These are phyloP conservation scores for Arenaria interpres DNA, from an alignment of 2,113 vertebrate species.

Conservation along the genomic window DNA sequence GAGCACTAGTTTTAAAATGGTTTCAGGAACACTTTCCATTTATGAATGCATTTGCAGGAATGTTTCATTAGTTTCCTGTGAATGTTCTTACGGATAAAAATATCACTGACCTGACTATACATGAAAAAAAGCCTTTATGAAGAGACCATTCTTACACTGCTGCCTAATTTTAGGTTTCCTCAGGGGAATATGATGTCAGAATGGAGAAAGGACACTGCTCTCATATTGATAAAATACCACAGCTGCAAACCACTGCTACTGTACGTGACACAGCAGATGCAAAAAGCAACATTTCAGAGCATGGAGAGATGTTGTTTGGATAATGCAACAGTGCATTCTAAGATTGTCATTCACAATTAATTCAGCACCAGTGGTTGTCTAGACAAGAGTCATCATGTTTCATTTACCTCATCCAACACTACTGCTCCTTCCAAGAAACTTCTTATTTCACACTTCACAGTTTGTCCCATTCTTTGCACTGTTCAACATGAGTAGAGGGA, in stretches of 20 bases:
- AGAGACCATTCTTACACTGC: neutral
- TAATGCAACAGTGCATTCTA: neutral
- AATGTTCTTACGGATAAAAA: neutral
- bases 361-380: neutral
- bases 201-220: neutral
- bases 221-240: neutral
- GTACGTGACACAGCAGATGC: neutral
- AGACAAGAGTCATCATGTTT: constrained; percentile 29
- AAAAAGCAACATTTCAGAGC: neutral
- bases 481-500: neutral
- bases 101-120: neutral
- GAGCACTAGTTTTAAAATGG: neutral
- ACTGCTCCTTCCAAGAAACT: neutral
- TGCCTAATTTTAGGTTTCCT: neutral
- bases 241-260: neutral
- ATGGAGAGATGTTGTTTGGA: neutral
- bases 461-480: neutral
- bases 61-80: neutral
- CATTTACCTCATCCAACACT: constrained; percentile 11
- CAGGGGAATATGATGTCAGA: neutral
- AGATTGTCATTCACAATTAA: neutral
- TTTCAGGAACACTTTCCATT: neutral
- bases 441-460: constrained; percentile 15
- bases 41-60: neutral
- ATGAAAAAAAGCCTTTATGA: neutral